phyloP scores from a whole-genome alignment of 2,113 vertebrate genomes.

The Peromyscus polionotus region DNA sequence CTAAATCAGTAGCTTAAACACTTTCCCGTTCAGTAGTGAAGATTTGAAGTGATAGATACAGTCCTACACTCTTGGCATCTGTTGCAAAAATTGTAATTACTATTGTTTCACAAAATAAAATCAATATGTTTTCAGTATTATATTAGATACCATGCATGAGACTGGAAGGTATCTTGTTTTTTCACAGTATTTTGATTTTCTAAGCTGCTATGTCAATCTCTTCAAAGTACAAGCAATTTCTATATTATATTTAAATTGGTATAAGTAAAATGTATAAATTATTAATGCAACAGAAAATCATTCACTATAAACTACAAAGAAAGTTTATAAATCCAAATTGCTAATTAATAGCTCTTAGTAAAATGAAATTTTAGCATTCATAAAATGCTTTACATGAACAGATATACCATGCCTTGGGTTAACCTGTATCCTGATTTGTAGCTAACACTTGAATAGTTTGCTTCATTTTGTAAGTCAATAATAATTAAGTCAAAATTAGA shows the following conservation, averaged over 20 bases:
- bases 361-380: conserved; percentile 82
- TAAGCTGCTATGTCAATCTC: not conserved
- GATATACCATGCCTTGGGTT: conserved; percentile 82
- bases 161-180: not conserved
- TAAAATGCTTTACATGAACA: conserved; percentile 81
- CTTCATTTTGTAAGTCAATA: conserved; percentile 80
- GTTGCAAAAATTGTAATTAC: too few relatives aligned
- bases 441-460: conserved; percentile 80
- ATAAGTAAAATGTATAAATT: conserved; percentile 9
- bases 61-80: too few relatives aligned
- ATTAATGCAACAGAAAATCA: not conserved
- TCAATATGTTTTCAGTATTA: not conserved
- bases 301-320: not conserved
- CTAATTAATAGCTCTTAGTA: conserved; percentile 82
- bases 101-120: too few relatives aligned
- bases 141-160: not conserved
- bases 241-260: not conserved
- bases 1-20: not conserved
- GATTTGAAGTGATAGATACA: not conserved
- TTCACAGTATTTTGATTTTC: not conserved
- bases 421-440: conserved; percentile 80
- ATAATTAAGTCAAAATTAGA: conserved; percentile 83
- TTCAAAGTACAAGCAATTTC: not conserved
- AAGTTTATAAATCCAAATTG: conserved; percentile 75
- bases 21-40: not conserved